Evolutionary conservation across 2,113 vertebrate genomes (phyloP).

Genomic region (Anser brachyrhynchus): DNA sequence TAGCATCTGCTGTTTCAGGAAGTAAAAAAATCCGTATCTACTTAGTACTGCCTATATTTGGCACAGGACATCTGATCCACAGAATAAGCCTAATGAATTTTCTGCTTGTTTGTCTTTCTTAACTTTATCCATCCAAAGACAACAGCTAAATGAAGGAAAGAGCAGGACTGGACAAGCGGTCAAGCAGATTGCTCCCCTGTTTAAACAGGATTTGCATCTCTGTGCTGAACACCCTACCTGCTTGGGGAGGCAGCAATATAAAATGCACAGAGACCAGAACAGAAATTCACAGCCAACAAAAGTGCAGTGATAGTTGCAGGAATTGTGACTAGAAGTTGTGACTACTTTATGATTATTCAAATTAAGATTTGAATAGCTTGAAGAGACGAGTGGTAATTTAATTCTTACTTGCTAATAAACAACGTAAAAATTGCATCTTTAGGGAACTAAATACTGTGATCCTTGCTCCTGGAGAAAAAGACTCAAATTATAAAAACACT

Average conservation of each 20-base stretch:
- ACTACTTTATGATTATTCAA: background rate
- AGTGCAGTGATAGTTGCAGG: too few species aligned
- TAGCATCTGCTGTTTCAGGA: slow-evolving; percentile 40
- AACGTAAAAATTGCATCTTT: background rate
- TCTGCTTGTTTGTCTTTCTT: slow-evolving; percentile 12
- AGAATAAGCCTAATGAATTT: slow-evolving; percentile 23
- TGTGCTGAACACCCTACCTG: background rate
- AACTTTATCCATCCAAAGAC: background rate
- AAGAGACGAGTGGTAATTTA: background rate
- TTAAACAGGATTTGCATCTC: background rate
- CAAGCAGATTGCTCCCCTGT: background rate
- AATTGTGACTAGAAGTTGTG: background rate
- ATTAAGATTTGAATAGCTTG: background rate
- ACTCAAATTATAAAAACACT: background rate
- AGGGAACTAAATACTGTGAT: background rate
- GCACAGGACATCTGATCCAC: slow-evolving; percentile 41
- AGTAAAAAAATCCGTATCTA: slow-evolving; percentile 12
- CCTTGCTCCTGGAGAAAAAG: background rate
- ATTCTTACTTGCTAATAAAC: background rate
- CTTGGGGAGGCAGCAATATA: background rate
- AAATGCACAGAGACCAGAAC: background rate
- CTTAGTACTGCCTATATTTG: slow-evolving; percentile 39
- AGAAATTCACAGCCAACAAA: background rate
- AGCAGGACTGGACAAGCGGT: background rate
- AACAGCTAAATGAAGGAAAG: background rate